A percentile compares a stretch with the other conserved stretches of the same genome.
These are phyloP conservation scores for Osmerus mordax DNA, from an alignment of 2,113 vertebrate genomes.

Conservation along the genomic window DNA sequence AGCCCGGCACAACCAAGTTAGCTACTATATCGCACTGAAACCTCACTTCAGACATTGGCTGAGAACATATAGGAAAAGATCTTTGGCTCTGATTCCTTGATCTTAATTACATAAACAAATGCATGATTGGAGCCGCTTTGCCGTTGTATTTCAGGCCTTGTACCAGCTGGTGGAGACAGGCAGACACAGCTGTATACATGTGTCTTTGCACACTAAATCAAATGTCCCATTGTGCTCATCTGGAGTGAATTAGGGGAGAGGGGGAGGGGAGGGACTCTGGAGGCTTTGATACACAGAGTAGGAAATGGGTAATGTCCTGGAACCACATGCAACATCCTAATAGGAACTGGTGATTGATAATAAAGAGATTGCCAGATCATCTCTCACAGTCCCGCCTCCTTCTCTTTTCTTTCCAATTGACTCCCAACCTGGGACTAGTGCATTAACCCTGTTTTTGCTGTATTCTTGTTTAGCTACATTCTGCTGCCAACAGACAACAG, in stretches of 20 bases:
- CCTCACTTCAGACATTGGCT: slow-evolving; percentile 50
- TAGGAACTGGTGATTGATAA: slow-evolving; percentile 66
- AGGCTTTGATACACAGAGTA: slow-evolving; percentile 68
- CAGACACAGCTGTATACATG: slow-evolving; percentile 67
- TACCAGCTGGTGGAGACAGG: slow-evolving; percentile 61
- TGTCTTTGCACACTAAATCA: slow-evolving; percentile 68
- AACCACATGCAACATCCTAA: slow-evolving; percentile 67
- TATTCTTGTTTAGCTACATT: not conserved
- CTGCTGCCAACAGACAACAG: not conserved
- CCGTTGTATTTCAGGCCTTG: slow-evolving; percentile 45
- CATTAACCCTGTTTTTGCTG: slow-evolving; percentile 9
- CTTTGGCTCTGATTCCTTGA: slow-evolving; percentile 10
- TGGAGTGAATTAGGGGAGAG: slow-evolving; percentile 62
- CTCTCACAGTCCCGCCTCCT: slow-evolving; percentile 34
- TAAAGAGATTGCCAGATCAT: slow-evolving; percentile 55
- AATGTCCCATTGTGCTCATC: slow-evolving; percentile 71
- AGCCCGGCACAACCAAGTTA: slow-evolving; percentile 42
- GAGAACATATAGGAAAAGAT: slow-evolving; percentile 31
- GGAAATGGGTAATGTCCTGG: slow-evolving; percentile 72
- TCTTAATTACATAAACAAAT: slow-evolving; percentile 70
- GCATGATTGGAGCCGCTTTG: slow-evolving; percentile 58
- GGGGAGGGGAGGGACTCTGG: slow-evolving; percentile 29
- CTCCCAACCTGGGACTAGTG: slow-evolving; percentile 13
- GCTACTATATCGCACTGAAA: slow-evolving; percentile 55
- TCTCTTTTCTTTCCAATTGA: slow-evolving; percentile 12